Conservation (phyloP, 2,888 invertebrate genomes). For the Microdon myrmicae region DNA sequence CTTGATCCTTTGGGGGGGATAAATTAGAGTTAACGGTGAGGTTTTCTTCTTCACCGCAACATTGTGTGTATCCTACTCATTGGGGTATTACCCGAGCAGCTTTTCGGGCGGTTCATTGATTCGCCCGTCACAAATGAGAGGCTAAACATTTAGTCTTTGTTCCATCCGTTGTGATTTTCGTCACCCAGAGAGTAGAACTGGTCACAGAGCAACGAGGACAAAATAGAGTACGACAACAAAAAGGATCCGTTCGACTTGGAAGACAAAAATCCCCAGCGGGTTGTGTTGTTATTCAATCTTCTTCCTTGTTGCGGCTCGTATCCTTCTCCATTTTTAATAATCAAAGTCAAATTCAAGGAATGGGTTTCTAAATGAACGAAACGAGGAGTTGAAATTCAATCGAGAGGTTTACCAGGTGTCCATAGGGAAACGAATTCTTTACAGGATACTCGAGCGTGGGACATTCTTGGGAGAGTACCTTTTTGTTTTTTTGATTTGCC, state of each 20-base stretch:
- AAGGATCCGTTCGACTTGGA: constrained; percentile 8
- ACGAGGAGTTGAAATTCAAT: constrained; percentile 33
- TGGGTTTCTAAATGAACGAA: constrained; percentile 4
- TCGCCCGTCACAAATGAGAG: constrained; percentile 37
- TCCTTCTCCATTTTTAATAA: constrained; percentile 37
- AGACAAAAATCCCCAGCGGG: constrained; percentile 32
- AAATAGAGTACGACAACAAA: background rate
- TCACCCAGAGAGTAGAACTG: constrained; percentile 27
- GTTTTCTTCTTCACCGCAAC: constrained; percentile 25
- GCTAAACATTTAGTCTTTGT: constrained; percentile 34
- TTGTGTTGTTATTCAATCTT: constrained; percentile 49
- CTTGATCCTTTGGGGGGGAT: constrained; percentile 52
- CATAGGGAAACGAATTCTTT: constrained; percentile 3
- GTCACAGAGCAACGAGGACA: constrained; percentile 11
- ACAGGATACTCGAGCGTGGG: constrained; percentile 10
- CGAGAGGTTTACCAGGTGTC: constrained; percentile 8
- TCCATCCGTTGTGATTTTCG: constrained; percentile 36
- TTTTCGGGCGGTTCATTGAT: constrained; percentile 43
- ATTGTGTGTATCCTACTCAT: constrained; percentile 17
- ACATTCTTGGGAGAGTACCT: constrained; percentile 17
- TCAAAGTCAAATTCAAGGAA: constrained; percentile 36
- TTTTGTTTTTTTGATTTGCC: background rate
- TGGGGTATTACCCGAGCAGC: constrained; percentile 33
- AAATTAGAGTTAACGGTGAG: constrained; percentile 54
- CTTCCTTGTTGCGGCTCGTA: constrained; percentile 21